Conservation (phyloP, 1,140 invertebrate species). For the Meloidogyne chitwoodi region DNA sequence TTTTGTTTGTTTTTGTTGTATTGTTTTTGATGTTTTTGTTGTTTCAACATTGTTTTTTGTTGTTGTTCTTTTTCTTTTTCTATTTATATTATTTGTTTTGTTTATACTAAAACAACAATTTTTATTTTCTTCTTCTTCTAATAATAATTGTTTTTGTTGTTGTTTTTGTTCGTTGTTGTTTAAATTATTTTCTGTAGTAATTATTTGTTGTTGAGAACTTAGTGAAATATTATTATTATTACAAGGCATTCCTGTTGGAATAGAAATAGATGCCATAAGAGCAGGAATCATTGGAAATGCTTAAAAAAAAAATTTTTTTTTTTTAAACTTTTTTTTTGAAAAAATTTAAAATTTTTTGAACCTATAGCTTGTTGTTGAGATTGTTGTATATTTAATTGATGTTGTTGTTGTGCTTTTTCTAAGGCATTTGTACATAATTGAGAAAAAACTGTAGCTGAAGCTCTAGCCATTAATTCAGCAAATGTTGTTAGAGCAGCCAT, state of each 20-base stretch:
- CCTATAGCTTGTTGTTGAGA: background rate
- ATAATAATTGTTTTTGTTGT: background rate
- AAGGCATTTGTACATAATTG: conserved; percentile 6
- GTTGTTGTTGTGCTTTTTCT: conserved; percentile 5
- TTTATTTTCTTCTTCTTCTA: background rate
- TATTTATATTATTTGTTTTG: background rate
- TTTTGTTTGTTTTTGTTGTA: background rate
- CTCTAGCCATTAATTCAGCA: conserved; percentile 8
- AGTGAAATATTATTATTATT: too few species aligned
- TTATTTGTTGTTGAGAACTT: background rate
- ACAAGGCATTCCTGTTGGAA: background rate
- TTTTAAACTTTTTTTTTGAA: background rate
- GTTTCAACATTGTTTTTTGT: background rate
- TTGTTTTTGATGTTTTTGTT: background rate
- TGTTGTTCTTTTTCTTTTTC: background rate
- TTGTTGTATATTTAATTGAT: conserved; percentile 1
- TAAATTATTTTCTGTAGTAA: background rate
- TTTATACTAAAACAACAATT: too few species aligned
- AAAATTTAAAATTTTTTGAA: background rate
- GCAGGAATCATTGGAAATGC: background rate
- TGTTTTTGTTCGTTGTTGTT: too few species aligned
- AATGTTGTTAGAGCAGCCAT: background rate
- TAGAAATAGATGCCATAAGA: background rate
- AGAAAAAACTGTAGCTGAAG: conserved; percentile 12
- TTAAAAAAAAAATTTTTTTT: background rate